Conservation (phyloP, 2,113 vertebrate species). For the Centropus unirufus region DNA sequence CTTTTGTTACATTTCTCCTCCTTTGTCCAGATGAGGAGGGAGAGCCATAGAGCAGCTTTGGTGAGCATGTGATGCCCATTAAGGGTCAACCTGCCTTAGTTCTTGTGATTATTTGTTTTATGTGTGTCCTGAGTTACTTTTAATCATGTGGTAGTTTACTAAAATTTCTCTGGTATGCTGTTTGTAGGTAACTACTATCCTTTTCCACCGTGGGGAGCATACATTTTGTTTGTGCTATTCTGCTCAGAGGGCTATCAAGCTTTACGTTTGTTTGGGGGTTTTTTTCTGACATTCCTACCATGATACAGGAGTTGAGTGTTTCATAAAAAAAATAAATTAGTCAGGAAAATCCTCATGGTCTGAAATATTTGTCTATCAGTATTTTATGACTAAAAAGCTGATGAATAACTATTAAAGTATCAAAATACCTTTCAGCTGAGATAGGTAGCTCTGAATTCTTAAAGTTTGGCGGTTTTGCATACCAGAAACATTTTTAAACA, state of each 20-base stretch:
- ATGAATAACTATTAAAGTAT: not conserved
- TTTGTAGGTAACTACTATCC: not conserved
- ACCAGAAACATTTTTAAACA: not conserved
- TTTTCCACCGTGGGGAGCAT: not conserved
- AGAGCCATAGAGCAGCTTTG: too few species aligned
- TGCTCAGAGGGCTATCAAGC: not conserved
- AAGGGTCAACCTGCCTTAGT: too few species aligned
- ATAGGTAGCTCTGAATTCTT: not conserved
- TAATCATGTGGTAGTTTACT: rapidly evolving
- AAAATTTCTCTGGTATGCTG: not conserved
- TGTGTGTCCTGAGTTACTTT: not conserved
- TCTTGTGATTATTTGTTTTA: not conserved
- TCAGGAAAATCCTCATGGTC: not conserved
- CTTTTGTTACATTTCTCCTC: too few species aligned
- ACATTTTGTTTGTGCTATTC: not conserved
- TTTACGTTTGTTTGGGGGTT: too few species aligned
- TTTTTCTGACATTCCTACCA: not conserved
- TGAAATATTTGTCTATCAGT: not conserved
- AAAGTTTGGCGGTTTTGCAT: not conserved
- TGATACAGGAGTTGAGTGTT: not conserved
- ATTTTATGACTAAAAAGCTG: not conserved
- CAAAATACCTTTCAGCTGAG: not conserved
- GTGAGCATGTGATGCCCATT: too few species aligned
- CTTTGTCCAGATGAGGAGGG: too few species aligned
- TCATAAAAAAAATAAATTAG: not conserved